Evolutionary conservation across 2,888 invertebrate genomes (phyloP), one percentile per base, ranked within the genome.

Genomic region (Drosophila formosana): DNA sequence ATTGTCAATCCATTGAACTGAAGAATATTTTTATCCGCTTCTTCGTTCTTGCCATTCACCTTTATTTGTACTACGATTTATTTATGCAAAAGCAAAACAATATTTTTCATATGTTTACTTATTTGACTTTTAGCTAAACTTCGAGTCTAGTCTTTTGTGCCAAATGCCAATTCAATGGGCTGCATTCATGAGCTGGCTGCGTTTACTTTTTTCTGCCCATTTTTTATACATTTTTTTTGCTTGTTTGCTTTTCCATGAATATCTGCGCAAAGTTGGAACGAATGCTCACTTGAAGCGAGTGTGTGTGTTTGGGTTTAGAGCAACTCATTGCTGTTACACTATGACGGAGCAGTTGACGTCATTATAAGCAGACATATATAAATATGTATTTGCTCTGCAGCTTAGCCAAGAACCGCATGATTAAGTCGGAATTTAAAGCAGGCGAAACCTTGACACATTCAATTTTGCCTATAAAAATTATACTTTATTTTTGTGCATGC

Each of bases 101-200:
- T 66, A 82, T 88, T 61, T 56, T 50, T 46, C 45, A 39, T 53
- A 39, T 60, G 71, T 65, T 72, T 82, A 75, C 72, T 75, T 88
- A 80, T 88, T 86, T 80, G 80, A 72, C 78, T 85, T 85, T 83
- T 88, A 72, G 83, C 83, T 88, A 78, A 83, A 85, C 88, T 83
- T 75, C 57, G 56, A 80, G 83, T 83, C 80, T 85, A 72, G 76
- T 79, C 82, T 71, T 88, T 83, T 83, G 80, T 84, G 73, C 83
- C 80, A 68, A 72, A 65, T 88, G 75, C 63, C 75, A 75, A 82
- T 86, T 84, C 80, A 80, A 88, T 84, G 86, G 80, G 66, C 67
- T 63, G 74, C 77, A 85, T 83, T 82, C 82, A 82, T 76, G 72
- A 61, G 51, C 78, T 68, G 80, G 78, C 78, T 80, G 82, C 68